These are phyloP conservation scores for Perca fluviatilis DNA, from an alignment of 2,113 vertebrate genomes.

Conservation along the genomic window DNA sequence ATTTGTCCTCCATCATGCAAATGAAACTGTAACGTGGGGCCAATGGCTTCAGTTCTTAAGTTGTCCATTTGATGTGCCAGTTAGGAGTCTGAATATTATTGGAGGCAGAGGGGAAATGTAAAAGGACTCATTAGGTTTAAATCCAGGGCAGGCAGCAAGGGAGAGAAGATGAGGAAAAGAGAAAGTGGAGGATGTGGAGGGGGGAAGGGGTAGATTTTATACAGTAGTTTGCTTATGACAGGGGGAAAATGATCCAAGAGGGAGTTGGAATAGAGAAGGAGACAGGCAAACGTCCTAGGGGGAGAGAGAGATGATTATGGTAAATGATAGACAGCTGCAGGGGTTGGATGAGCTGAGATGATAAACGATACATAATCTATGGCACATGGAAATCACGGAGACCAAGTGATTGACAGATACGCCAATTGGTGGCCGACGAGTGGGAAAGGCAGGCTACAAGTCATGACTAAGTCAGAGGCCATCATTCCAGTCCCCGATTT, in stretches of 20 bases:
- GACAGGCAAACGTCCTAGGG: slow-evolving; percentile 45
- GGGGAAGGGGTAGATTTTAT: slow-evolving; percentile 41
- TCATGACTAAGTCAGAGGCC: slow-evolving; percentile 74
- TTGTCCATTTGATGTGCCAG: slow-evolving; percentile 54
- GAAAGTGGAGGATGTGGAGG: slow-evolving; percentile 26
- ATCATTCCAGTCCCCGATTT: slow-evolving; percentile 70
- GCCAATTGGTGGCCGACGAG: slow-evolving; percentile 72
- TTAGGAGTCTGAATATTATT: slow-evolving; percentile 50
- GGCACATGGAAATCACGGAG: slow-evolving; percentile 66
- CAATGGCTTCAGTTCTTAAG: slow-evolving; percentile 34
- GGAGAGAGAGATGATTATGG: slow-evolving; percentile 65
- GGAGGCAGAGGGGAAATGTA: slow-evolving; percentile 54
- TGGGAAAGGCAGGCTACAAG: slow-evolving; percentile 70
- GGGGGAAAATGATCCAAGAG: slow-evolving; percentile 54
- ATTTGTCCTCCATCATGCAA: slow-evolving; percentile 31
- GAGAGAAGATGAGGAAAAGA: slow-evolving; percentile 50
- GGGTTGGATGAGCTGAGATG: slow-evolving; percentile 65
- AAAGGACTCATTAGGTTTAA: slow-evolving; percentile 70
- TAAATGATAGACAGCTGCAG: slow-evolving; percentile 76
- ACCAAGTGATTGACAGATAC: slow-evolving; percentile 77
- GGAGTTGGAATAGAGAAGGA: slow-evolving; percentile 49
- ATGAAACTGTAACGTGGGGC: not conserved
- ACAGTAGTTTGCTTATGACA: slow-evolving; percentile 42
- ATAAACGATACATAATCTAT: slow-evolving; percentile 73
- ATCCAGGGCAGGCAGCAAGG: slow-evolving; percentile 50